A percentile compares a stretch with the other conserved stretches of the same genome.
phyloP scores from a whole-genome alignment of 2,888 invertebrate genomes.

The Selenia dentaria region DNA sequence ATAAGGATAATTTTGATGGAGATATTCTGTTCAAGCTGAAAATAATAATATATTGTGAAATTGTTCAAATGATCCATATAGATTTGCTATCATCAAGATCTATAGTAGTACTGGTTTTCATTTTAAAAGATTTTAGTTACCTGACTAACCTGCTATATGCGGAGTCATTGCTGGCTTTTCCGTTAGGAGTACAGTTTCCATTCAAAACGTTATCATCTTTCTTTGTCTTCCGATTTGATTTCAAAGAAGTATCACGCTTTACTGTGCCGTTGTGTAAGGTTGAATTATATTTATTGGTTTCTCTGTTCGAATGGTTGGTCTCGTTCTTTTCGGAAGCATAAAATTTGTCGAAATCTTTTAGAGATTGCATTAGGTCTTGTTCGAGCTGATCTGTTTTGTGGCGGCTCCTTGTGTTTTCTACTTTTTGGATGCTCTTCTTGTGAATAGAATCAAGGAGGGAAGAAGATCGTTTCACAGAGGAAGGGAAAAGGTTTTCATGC shows the following conservation, averaged over 20 bases:
- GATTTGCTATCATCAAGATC: neutral
- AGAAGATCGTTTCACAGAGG: slow-evolving; percentile 83
- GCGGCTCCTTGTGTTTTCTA: slow-evolving; percentile 65
- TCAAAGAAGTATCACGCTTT: slow-evolving; percentile 58
- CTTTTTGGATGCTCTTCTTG: slow-evolving; percentile 63
- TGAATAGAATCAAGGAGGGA: slow-evolving; percentile 83
- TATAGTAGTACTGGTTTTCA: neutral
- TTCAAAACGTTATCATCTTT: slow-evolving; percentile 60
- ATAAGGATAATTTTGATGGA: slow-evolving; percentile 74
- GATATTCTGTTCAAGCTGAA: slow-evolving; percentile 76
- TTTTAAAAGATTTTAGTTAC: slow-evolving; percentile 46
- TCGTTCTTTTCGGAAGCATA: slow-evolving; percentile 72
- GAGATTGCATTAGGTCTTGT: slow-evolving; percentile 78
- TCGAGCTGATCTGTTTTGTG: slow-evolving; percentile 77
- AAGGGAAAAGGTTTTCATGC: slow-evolving; percentile 75
- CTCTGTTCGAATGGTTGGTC: slow-evolving; percentile 53
- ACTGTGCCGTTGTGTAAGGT: slow-evolving; percentile 51
- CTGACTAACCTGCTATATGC: slow-evolving; percentile 93
- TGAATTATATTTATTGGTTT: slow-evolving; percentile 47
- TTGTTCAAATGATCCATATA: neutral
- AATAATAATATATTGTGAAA: neutral
- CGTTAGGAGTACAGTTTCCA: slow-evolving; percentile 69
- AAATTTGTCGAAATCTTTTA: slow-evolving; percentile 79
- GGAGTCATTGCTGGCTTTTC: slow-evolving; percentile 86
- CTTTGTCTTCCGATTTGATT: slow-evolving; percentile 62